phyloP scores from a whole-genome alignment of 2,113 vertebrate species.

The Neodon shergylaensis region DNA sequence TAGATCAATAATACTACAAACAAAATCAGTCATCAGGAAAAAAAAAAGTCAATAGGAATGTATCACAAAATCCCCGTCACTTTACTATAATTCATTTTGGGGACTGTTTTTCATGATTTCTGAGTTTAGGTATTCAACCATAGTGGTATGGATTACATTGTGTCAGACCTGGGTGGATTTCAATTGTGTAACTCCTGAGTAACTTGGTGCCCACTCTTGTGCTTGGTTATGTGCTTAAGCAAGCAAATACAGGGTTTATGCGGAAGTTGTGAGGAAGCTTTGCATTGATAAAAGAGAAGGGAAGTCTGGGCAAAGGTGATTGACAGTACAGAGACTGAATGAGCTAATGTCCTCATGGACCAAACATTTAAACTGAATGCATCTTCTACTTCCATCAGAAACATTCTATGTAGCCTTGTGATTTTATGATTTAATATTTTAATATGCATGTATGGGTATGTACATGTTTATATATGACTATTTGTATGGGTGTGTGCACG shows the following conservation, averaged over 20 bases:
- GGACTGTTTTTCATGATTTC: neutral
- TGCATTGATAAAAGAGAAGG: neutral
- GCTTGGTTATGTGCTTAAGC: neutral
- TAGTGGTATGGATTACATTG: neutral
- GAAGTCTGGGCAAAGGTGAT: neutral
- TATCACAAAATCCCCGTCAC: neutral
- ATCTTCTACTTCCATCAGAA: neutral
- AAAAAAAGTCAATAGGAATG: neutral
- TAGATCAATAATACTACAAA: neutral
- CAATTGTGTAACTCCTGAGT: neutral
- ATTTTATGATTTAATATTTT: neutral
- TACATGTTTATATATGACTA: neutral
- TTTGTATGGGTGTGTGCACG: neutral
- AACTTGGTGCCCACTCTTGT: neutral
- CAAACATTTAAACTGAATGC: neutral
- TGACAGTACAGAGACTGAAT: neutral
- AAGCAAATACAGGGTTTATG: neutral
- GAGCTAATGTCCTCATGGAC: neutral
- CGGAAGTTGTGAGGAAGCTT: neutral
- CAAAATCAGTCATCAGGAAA: neutral
- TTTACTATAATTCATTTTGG: neutral
- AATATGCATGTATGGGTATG: no score
- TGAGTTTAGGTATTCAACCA: neutral
- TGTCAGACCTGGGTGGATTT: neutral
- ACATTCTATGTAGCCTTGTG: neutral